Conservation (phyloP, 2,113 vertebrate genomes). For the Rhizomys pruinosus region DNA sequence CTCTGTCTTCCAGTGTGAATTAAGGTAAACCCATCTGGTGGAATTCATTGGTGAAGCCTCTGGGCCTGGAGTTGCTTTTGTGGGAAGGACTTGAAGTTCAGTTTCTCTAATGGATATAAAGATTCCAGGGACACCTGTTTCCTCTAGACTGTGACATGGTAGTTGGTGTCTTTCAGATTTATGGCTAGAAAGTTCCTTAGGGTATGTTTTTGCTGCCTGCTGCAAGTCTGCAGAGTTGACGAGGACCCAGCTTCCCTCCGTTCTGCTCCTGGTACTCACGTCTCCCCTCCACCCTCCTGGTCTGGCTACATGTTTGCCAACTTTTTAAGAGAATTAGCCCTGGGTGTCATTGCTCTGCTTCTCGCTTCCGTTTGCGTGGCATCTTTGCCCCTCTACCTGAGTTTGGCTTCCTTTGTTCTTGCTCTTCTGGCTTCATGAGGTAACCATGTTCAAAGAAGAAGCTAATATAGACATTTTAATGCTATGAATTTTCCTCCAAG, state of each 20-base stretch:
- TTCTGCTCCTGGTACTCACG: not conserved
- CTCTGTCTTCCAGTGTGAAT: not conserved
- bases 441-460: too few relatives aligned
- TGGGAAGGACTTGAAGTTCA: not conserved
- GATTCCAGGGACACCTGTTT: not conserved
- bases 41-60: not conserved
- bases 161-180: not conserved
- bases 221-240: not conserved
- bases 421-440: not conserved
- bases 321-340: not conserved
- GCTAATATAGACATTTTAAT: not conserved
- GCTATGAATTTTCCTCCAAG: not conserved
- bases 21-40: not conserved
- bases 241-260: not conserved
- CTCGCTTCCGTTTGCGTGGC: not conserved
- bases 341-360: not conserved
- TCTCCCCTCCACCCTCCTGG: not conserved
- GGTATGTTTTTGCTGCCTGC: not conserved
- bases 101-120: not conserved
- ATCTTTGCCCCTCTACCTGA: not conserved
- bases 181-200: not conserved
- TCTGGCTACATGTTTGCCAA: not conserved
- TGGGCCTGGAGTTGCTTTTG: not conserved
- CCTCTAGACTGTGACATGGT: not conserved
- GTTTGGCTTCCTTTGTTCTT: not conserved